phyloP scores from a whole-genome alignment of 37 sponge, comb jelly and placozoan species.

The Petrosia ficiformis region DNA sequence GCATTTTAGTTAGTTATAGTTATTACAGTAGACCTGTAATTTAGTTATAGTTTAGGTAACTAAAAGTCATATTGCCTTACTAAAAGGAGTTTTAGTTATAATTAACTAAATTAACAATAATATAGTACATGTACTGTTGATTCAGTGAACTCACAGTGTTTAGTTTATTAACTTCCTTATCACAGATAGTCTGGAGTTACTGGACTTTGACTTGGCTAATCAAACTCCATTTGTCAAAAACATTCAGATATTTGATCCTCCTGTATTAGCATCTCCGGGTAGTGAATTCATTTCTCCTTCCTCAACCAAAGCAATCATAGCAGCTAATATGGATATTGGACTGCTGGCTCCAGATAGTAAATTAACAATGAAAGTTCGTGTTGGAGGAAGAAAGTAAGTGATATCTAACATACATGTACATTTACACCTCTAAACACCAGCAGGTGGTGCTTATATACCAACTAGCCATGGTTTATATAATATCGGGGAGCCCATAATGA shows the following conservation, averaged over 20 bases:
- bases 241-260: slow-evolving; percentile 24
- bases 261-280: background rate
- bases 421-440: too few relatives aligned
- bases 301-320: background rate
- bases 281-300: background rate
- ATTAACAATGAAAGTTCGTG: slow-evolving; percentile 29
- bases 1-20: too few relatives aligned
- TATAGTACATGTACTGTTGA: too few relatives aligned
- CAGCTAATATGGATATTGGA: slow-evolving; percentile 33
- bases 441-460: too few relatives aligned
- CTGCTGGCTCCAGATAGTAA: slow-evolving; percentile 36
- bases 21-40: too few relatives aligned
- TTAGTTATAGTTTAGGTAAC: too few relatives aligned
- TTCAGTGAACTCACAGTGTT: too few relatives aligned
- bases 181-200: slow-evolving; percentile 37
- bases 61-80: too few relatives aligned
- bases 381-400: slow-evolving; percentile 39
- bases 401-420: background rate
- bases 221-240: slow-evolving; percentile 41
- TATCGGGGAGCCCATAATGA: too few relatives aligned
- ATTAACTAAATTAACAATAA: too few relatives aligned
- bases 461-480: too few relatives aligned
- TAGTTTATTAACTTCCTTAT: background rate
- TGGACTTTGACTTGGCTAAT: slow-evolving; percentile 29
- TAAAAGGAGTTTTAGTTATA: too few relatives aligned